Conservation (phyloP, 2,797 vertebrate genomes). For the Eidolon dupreanum region DNA sequence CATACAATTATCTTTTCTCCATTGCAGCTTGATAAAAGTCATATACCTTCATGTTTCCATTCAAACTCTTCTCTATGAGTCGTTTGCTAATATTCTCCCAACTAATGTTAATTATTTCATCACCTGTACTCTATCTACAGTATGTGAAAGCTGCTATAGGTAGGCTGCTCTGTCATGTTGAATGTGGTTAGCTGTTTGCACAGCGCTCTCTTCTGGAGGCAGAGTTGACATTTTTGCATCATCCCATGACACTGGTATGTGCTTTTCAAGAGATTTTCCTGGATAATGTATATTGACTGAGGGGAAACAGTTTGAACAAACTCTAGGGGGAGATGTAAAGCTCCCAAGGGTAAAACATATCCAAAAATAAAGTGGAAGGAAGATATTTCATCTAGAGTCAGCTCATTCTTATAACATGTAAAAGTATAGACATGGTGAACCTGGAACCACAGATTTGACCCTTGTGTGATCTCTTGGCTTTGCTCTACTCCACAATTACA, state of each 20-base stretch:
- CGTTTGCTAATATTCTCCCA: background rate
- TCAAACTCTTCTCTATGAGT: background rate
- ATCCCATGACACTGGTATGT: background rate
- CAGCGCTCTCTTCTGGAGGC: background rate
- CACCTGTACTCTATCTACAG: background rate
- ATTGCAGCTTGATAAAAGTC: background rate
- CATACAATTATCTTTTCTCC: constrained; percentile 3
- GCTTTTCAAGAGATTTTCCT: constrained; percentile 27
- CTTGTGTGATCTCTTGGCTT: background rate
- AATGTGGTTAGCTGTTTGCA: background rate
- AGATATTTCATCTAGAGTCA: background rate
- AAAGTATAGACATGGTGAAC: background rate
- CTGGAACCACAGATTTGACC: background rate
- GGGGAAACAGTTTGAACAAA: background rate
- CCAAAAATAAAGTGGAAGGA: constrained; percentile 21
- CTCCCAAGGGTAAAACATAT: background rate
- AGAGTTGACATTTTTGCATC: background rate
- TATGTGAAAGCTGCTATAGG: background rate
- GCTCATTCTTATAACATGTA: background rate
- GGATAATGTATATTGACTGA: background rate
- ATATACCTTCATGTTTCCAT: background rate
- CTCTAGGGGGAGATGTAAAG: background rate
- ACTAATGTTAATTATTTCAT: constrained; percentile 50
- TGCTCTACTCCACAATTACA: background rate
- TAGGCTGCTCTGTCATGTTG: background rate